These are phyloP conservation scores for Autographa pulchrina DNA, from an alignment of 2,888 invertebrate species.

Conservation along the genomic window DNA sequence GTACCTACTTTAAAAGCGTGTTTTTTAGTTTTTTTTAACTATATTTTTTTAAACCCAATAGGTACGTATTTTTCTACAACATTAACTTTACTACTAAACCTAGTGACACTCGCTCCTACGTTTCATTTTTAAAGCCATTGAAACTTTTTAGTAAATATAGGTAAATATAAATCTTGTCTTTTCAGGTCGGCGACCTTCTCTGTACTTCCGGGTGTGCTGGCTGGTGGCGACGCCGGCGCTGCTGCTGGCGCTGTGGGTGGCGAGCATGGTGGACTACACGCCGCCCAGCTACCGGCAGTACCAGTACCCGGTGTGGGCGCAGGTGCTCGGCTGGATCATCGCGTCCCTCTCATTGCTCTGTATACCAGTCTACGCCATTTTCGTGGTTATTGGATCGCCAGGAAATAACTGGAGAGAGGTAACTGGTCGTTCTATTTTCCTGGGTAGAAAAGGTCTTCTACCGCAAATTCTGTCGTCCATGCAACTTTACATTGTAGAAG, in stretches of 20 bases:
- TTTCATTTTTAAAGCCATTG: no score
- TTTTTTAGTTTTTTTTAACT: no score
- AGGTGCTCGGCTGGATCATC: constrained; percentile 95
- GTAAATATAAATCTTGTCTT: constrained; percentile 11
- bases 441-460: neutral
- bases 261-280: constrained; percentile 96
- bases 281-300: constrained; percentile 96
- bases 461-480: no score
- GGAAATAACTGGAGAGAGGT: constrained; percentile 94
- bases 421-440: constrained; percentile 35
- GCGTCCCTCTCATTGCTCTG: constrained; percentile 95
- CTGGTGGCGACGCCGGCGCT: constrained; percentile 94
- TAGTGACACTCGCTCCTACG: no score
- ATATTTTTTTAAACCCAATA: no score
- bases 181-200: constrained; percentile 91
- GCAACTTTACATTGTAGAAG: no score
- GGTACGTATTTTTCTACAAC: no score
- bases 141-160: neutral
- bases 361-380: constrained; percentile 95
- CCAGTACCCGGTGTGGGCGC: constrained; percentile 95
- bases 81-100: no score
- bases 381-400: constrained; percentile 92
- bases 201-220: constrained; percentile 97
- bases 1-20: no score
- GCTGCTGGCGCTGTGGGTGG: constrained; percentile 96